Conservation (phyloP, 2,797 vertebrate genomes). For the Sebastes taczanowskii region DNA sequence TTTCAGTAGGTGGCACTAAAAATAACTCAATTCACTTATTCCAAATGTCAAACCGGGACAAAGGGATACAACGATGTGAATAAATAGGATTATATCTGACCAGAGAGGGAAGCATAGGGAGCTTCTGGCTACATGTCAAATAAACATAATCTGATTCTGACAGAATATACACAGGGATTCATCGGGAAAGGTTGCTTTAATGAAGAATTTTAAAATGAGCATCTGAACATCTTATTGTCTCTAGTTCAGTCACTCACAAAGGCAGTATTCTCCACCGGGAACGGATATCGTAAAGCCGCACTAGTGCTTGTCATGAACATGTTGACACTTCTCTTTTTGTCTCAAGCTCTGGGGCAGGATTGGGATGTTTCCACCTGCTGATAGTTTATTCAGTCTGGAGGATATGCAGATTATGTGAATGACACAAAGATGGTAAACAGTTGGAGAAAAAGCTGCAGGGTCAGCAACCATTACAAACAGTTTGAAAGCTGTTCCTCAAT, state of each 20-base stretch:
- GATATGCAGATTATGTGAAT: background rate
- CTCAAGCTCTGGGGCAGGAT: slow-evolving; percentile 5
- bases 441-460: background rate
- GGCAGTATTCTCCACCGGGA: background rate
- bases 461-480: background rate
- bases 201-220: background rate
- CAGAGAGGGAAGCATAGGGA: slow-evolving; percentile 10
- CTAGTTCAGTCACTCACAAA: background rate
- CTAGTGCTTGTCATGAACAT: background rate
- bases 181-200: background rate
- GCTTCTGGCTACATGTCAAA: slow-evolving; percentile 1
- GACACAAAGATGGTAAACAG: background rate
- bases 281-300: background rate
- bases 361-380: slow-evolving; percentile 15
- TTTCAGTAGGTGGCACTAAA: slow-evolving; percentile 76
- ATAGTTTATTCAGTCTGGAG: background rate
- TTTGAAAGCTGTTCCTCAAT: background rate
- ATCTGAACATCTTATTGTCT: background rate
- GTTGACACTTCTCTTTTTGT: slow-evolving; percentile 13
- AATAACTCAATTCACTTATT: slow-evolving; percentile 61
- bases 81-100: slow-evolving; percentile 54
- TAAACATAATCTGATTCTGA: slow-evolving; percentile 32
- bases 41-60: slow-evolving; percentile 59
- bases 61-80: slow-evolving; percentile 41
- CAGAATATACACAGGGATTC: background rate